These are phyloP conservation scores for Pyrocephalus nanus DNA, from an alignment of 2,797 vertebrate species.

Conservation along the genomic window DNA sequence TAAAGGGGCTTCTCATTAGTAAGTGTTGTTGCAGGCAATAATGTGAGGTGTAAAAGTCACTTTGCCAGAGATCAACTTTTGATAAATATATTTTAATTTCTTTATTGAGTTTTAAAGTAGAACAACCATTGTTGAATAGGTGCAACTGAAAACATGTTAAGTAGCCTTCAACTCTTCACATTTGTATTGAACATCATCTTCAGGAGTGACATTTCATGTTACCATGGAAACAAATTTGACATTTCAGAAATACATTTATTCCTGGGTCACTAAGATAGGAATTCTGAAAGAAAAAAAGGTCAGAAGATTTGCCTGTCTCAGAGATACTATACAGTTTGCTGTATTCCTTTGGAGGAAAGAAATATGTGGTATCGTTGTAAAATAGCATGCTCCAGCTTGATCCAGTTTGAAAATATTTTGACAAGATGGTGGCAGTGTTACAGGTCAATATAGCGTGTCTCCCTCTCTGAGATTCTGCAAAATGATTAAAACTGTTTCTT, in stretches of 20 bases:
- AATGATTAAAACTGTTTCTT: constrained; percentile 61
- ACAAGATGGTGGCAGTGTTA: constrained; percentile 58
- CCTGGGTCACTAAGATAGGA: constrained; percentile 69
- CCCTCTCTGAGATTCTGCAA: constrained; percentile 4
- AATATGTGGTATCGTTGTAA: constrained; percentile 7
- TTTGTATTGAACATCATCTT: constrained; percentile 67
- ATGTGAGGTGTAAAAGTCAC: constrained; percentile 30
- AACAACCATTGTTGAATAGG: constrained; percentile 50
- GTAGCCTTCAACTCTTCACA: constrained; percentile 73
- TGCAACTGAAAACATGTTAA: constrained; percentile 61
- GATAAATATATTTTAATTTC: constrained; percentile 66
- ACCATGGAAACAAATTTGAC: constrained; percentile 74
- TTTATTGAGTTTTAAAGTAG: constrained; percentile 61
- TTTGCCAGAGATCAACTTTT: constrained; percentile 59
- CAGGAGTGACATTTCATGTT: constrained; percentile 72
- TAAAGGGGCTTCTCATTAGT: constrained; percentile 13
- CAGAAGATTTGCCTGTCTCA: constrained; percentile 49
- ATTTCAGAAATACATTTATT: constrained; percentile 74
- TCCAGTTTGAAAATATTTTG: constrained; percentile 58
- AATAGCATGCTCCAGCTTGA: constrained; percentile 26
- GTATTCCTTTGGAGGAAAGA: constrained; percentile 40
- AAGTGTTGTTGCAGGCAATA: constrained; percentile 27
- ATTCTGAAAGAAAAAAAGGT: constrained; percentile 65
- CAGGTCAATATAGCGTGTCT: constrained; percentile 50
- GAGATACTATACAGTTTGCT: constrained; percentile 9